Evolutionary conservation across 2,888 invertebrate genomes (phyloP), one percentile per base, ranked within the genome.

Genomic region (Macropis europaea): DNA sequence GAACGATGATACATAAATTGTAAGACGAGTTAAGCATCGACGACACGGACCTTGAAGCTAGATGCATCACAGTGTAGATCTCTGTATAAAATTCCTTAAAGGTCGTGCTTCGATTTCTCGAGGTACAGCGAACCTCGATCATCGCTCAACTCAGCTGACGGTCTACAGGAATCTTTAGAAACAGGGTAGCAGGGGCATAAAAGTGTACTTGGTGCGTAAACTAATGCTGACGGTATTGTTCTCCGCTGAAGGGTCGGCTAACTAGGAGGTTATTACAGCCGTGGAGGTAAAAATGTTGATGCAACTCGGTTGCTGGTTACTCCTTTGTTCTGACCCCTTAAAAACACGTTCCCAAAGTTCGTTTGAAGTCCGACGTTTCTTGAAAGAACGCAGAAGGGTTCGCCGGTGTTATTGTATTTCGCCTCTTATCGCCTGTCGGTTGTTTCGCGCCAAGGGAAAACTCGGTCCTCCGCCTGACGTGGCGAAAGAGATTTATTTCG

Each of bases 221-320:
- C 76, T 50, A 54, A 34, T 47, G 50, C 54, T 72, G 56, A 57
- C 53, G 43, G 53, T 53, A 70, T 69, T 74, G 68, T 72, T 80
- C 70, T 57, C 36, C n/a, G 45, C 24, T 30, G 28, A 28, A 40
- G 61, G 48, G 71, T 43, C 30, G 53, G 59, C 52, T 62, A 74
- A 73, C 53, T 62, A 67, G 62, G 15, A 62, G 63, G 74, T 79
- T 77, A 79, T 77, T 79, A 69, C 69, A 68, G 57, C 54, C 53
- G 61, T 32, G 45, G 60, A 38, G 50, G 48, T 70, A 73, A 68
- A 76, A 72, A 69, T 77, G 79, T 79, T 54, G 77, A 77, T 52
- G 64, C 52, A 64, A 64, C 59, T 79, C 47, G 57, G 56, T 17
- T 19, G 43, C 11, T 24, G 28, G 19, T 38, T n/a, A 28, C 19